Conservation (phyloP, 2,113 vertebrate genomes). For the Oxyruncus cristatus region DNA sequence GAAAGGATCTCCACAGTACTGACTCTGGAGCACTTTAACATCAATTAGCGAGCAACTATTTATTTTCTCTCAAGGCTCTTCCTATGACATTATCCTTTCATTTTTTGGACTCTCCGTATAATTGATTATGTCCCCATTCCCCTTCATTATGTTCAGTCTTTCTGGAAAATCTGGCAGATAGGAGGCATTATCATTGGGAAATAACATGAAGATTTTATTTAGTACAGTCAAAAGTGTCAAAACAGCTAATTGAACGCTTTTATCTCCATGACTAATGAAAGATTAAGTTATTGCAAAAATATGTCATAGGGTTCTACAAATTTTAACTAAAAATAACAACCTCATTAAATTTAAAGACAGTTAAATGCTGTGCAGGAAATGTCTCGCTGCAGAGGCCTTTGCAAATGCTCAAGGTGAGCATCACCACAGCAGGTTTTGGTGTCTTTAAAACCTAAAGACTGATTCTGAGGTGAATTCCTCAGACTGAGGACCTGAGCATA, state of each 20-base stretch:
- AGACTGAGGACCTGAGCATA: not conserved
- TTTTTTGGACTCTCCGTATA: not conserved
- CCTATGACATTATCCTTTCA: not conserved
- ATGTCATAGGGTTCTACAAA: not conserved
- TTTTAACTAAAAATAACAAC: slow-evolving; percentile 8
- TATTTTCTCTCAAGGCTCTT: not conserved
- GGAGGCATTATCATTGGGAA: not conserved
- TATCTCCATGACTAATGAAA: slow-evolving; percentile 44
- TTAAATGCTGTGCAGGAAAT: not conserved
- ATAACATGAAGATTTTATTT: slow-evolving; percentile 1
- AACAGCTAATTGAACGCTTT: slow-evolving; percentile 32
- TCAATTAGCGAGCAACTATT: not conserved
- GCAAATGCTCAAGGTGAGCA: not conserved
- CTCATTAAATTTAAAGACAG: not conserved
- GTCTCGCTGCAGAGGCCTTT: not conserved
- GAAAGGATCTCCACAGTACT: not conserved
- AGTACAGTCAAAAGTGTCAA: slow-evolving; percentile 31
- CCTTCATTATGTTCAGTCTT: not conserved
- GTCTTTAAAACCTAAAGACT: not conserved
- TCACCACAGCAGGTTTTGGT: not conserved
- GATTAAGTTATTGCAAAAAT: slow-evolving; percentile 20
- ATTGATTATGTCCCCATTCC: not conserved
- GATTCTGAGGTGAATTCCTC: not conserved
- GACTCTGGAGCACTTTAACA: not conserved
- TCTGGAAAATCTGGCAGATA: not conserved